Base-by-base conservation (phyloP, 2,797 vertebrate genomes). In the Syngnathus acus region DNA sequence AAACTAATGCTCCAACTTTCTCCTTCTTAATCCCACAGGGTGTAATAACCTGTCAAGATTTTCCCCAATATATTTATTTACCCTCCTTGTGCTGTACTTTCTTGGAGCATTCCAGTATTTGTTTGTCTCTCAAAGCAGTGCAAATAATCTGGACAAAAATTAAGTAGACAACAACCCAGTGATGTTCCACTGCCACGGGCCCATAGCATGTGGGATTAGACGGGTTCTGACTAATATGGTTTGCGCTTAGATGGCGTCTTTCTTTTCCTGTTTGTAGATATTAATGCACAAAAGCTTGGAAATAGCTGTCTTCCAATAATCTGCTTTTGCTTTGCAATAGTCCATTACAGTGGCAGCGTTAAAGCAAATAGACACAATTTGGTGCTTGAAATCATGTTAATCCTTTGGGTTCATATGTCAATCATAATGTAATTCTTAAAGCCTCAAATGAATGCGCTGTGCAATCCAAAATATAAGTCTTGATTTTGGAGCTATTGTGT, bases 21-120 rank as follows among this genome's bases (percentile, higher is more conserved):
- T 89, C 87, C 88, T 75, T 88, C 89, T 90, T 90, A 89, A 89
- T 45, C 77, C 83, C 89, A 88, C 86, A 91, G 90, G 83, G 64
- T 78, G 90, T 91, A 91, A 92, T 92, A 92, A 92, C 92, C 90
- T 91, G 83, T 89, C 86, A 88, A 85, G 82, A 91, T 86, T 84
- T 77, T 69, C 65, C 68, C 77, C 79, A 80, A 83, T 86, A 84
- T 88, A 82, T 84, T 86, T 86, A 88, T 86, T 89, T 89, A 86
- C 79, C 72, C 84, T 86, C 76, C 78, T 76, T 75, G 78, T 84
- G 84, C 78, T 79, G 83, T 72, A 69, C 72, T 80, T 77, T 76
- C 74, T 82, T 65, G 51, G 69, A 83, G 82, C 71, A 72, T 81
- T 81, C 59, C 79, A 73, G 71, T 76, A 77, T 88, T 89, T 88